Conservation (phyloP, 2,113 vertebrate species). For the Phrynocephalus versicolor region DNA sequence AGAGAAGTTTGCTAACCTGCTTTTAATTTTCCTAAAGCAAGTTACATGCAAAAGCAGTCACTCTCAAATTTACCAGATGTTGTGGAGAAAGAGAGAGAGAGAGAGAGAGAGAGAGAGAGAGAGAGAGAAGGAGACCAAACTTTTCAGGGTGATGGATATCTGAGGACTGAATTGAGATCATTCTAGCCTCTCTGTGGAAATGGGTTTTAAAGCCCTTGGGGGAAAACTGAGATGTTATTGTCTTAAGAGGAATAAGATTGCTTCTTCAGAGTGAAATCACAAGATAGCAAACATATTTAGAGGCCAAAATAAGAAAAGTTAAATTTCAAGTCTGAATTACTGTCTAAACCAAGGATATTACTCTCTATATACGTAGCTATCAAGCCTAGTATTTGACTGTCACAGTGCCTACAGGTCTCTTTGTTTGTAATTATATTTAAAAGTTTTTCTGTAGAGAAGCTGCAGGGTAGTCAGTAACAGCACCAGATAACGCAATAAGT, state of each 20-base stretch:
- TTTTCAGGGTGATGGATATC: neutral
- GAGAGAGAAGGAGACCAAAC: neutral
- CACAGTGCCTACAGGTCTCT: constrained; percentile 1
- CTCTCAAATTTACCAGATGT: neutral
- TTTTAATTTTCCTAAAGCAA: neutral
- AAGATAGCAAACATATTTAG: constrained; percentile 2
- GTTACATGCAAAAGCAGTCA: neutral
- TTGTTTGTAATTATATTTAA: neutral
- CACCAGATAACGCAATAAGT: neutral
- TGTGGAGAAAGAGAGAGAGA: neutral
- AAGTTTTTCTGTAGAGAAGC: neutral
- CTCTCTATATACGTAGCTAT: neutral
- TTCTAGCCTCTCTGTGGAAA: neutral
- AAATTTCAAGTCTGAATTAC: constrained; percentile 5
- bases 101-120: neutral
- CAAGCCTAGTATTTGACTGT: neutral
- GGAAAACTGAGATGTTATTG: neutral
- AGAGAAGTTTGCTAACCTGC: neutral
- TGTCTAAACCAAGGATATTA: neutral
- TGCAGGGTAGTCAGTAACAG: neutral
- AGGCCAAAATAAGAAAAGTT: neutral
- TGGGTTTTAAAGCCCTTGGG: neutral
- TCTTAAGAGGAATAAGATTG: constrained; percentile 7
- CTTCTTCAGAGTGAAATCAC: constrained; percentile 9
- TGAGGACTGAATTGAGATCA: constrained; percentile 33